Conservation (phyloP, 1,140 invertebrate genomes). For the Elysia chlorotica region DNA sequence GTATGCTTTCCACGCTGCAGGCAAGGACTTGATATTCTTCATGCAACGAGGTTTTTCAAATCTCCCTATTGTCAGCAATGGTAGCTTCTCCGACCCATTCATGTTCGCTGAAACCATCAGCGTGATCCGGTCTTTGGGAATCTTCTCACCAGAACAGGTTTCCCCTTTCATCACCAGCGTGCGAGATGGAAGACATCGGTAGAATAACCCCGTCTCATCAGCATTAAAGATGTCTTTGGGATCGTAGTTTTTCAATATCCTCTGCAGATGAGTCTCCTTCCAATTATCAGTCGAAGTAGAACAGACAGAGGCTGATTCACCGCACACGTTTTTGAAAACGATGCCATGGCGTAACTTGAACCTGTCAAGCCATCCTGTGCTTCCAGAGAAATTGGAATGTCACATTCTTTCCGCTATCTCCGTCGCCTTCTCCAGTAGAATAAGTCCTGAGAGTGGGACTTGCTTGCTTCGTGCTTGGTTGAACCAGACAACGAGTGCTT, state of each 20-base stretch:
- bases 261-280: not conserved
- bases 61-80: constrained; percentile 65
- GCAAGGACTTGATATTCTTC: constrained; percentile 51
- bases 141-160: constrained; percentile 40
- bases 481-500: not conserved
- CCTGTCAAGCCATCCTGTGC: not conserved
- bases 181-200: not conserved
- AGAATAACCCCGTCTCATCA: constrained; percentile 10
- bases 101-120: constrained; percentile 60
- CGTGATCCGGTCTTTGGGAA: constrained; percentile 62
- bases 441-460: not conserved
- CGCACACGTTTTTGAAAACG: not conserved
- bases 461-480: not conserved
- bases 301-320: not conserved
- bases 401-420: not conserved
- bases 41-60: constrained; percentile 62
- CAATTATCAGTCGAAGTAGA: not conserved
- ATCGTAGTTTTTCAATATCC: not conserved
- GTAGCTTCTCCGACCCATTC: constrained; percentile 49
- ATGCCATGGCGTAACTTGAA: constrained; percentile 5
- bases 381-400: not conserved
- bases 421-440: not conserved
- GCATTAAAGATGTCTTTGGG: not conserved
- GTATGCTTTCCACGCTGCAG: constrained; percentile 22
- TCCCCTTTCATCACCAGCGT: not conserved